These are phyloP conservation scores for Syngnathus typhle DNA, from an alignment of 2,113 vertebrate species.

Conservation along the genomic window DNA sequence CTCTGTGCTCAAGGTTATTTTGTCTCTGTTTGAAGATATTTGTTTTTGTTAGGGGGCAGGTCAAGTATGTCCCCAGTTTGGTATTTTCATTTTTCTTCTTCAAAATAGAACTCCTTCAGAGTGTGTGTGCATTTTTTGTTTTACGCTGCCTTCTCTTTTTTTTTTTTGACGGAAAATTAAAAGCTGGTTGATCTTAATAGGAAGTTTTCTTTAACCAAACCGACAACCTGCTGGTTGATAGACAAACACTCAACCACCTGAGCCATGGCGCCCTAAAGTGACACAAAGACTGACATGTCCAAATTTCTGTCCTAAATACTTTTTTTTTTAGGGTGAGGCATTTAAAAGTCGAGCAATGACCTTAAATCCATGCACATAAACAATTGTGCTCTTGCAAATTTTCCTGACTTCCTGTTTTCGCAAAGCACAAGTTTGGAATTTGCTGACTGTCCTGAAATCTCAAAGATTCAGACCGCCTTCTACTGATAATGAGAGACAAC, in stretches of 20 bases:
- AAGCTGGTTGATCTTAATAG: not conserved
- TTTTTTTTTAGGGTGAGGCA: not conserved
- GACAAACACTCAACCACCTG: no score
- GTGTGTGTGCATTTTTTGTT: not conserved
- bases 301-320: not conserved
- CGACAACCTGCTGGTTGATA: no score
- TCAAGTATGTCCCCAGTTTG: no score
- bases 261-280: not conserved
- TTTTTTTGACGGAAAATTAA: not conserved
- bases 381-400: not conserved
- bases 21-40: no score
- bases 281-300: not conserved
- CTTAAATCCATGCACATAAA: not conserved
- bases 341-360: not conserved
- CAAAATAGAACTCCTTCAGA: no score
- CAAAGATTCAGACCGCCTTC: not conserved
- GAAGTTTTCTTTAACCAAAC: not conserved
- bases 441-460: slow-evolving; percentile 15
- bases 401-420: slow-evolving; percentile 8
- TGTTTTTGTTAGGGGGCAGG: no score
- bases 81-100: no score
- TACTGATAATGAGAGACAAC: not conserved
- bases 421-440: not conserved
- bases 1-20: no score
- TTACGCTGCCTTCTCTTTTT: not conserved